Percentiles rank a stretch among this genome's conserved stretches.
phyloP scores from a whole-genome alignment of 2,113 vertebrate species.

The Pica pica region DNA sequence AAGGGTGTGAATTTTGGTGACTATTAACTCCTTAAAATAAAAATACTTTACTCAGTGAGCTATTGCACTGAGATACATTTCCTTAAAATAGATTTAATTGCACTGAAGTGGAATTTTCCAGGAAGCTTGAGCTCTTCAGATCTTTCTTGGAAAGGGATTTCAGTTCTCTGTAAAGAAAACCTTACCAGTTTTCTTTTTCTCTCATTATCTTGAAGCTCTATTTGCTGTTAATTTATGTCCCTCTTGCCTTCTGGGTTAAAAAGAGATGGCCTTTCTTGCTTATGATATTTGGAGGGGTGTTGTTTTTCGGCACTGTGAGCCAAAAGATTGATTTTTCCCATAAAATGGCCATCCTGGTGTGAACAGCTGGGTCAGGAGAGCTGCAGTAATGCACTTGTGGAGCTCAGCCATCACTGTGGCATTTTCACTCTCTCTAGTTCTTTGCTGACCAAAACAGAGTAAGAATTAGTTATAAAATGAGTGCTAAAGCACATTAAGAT shows the following conservation, averaged over 20 bases:
- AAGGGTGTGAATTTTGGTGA: background rate
- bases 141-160: background rate
- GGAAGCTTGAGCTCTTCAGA: background rate
- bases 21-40: background rate
- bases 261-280: background rate
- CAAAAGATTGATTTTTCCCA: background rate
- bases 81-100: constrained; percentile 26
- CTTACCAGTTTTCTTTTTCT: background rate
- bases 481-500: background rate
- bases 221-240: background rate
- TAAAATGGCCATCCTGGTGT: background rate
- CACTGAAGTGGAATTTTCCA: background rate
- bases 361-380: background rate
- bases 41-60: background rate
- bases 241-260: background rate
- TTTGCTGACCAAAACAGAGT: background rate
- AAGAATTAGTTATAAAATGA: background rate
- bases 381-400: background rate
- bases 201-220: background rate
- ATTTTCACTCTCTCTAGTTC: background rate
- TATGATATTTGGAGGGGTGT: background rate
- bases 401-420: background rate
- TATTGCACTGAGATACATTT: background rate
- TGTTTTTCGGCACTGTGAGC: background rate
- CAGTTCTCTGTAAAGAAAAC: background rate